Evolutionary conservation across 2,113 vertebrate genomes (phyloP).

Genomic region (Penelope pileata): DNA sequence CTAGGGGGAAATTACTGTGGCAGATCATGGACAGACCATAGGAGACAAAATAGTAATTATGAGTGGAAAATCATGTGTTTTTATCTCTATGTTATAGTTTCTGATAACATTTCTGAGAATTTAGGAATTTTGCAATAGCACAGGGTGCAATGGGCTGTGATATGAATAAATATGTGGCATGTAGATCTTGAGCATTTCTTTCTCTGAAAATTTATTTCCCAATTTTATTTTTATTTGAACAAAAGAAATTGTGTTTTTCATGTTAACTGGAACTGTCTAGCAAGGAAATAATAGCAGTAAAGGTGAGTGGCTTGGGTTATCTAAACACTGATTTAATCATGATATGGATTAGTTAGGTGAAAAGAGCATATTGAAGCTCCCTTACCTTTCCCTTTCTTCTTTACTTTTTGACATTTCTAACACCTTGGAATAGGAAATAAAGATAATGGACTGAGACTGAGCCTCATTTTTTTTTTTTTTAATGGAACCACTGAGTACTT

Average conservation of each 20-base stretch:
- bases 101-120: not conserved
- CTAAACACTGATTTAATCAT: not conserved
- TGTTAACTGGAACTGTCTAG: not conserved
- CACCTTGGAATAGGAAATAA: not conserved
- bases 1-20: not conserved
- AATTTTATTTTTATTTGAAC: not conserved
- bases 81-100: not conserved
- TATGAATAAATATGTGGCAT: not conserved
- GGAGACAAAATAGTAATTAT: not conserved
- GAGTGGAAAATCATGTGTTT: not conserved
- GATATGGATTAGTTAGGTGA: not conserved
- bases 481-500: not conserved
- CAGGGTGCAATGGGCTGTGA: not conserved
- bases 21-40: fast-evolving
- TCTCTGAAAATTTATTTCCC: not conserved
- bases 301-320: not conserved
- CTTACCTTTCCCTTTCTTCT: not conserved
- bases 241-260: not conserved
- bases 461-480: not conserved
- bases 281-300: not conserved
- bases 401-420: not conserved
- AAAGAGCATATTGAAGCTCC: not conserved
- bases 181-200: not conserved
- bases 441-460: not conserved
- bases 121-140: not conserved